Conservation (phyloP, 2,113 vertebrate species). For the Ammodytes marinus region DNA sequence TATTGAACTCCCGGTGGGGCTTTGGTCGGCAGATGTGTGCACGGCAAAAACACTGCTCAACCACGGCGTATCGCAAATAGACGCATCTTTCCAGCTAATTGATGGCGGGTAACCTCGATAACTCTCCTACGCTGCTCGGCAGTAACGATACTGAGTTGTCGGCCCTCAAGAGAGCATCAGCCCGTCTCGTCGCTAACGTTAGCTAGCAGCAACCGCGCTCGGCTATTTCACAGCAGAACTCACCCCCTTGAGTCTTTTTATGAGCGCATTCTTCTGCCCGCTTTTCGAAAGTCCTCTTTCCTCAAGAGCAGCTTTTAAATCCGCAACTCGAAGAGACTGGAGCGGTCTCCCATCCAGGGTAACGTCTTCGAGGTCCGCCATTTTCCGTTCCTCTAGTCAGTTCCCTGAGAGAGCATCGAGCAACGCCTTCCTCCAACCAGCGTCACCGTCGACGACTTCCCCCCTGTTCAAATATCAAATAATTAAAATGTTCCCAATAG, state of each 20-base stretch:
- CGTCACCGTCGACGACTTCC: constrained; percentile 67
- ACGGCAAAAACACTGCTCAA: background rate
- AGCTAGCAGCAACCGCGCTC: constrained; percentile 38
- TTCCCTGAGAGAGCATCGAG: constrained; percentile 75
- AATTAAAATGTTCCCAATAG: fast-evolving
- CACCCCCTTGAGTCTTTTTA: constrained; percentile 95
- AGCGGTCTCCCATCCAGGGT: constrained; percentile 96
- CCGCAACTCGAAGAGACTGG: constrained; percentile 93
- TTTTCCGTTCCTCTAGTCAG: constrained; percentile 88
- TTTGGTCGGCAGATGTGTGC: background rate
- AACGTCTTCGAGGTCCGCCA: constrained; percentile 98
- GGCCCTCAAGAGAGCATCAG: constrained; percentile 81
- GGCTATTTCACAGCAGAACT: constrained; percentile 68
- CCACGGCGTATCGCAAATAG: background rate
- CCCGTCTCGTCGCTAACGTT: constrained; percentile 68
- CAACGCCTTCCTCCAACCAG: constrained; percentile 76
- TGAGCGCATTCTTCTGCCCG: constrained; percentile 92
- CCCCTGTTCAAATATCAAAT: constrained; percentile 6
- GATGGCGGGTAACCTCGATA: constrained; percentile 17
- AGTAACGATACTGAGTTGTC: constrained; percentile 62
- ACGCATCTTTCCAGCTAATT: background rate
- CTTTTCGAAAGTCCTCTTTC: constrained; percentile 93
- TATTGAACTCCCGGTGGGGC: constrained; percentile 19
- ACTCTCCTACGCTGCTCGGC: constrained; percentile 57
- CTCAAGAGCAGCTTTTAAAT: constrained; percentile 92